A percentile compares a stretch with the other conserved stretches of the same genome.
Conservation (phyloP, 1,140 invertebrate species). For the Maconellicoccus hirsutus region DNA sequence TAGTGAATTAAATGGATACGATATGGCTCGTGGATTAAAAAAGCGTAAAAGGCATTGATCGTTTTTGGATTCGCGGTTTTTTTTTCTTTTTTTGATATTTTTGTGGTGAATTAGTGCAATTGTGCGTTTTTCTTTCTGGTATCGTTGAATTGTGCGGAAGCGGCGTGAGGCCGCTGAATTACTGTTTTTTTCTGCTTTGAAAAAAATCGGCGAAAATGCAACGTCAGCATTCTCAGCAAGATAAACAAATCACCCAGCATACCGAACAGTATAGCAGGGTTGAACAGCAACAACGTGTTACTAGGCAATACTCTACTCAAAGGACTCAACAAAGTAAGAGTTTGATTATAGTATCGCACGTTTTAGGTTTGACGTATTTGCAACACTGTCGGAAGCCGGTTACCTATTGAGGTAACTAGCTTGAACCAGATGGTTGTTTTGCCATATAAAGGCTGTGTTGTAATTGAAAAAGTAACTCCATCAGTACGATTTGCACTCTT, state of each 20-base stretch:
- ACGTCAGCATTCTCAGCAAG: background rate
- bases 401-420: background rate
- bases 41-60: background rate
- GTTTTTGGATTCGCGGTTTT: background rate
- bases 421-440: constrained; percentile 4
- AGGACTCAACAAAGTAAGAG: constrained; percentile 1
- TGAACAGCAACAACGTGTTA: constrained; percentile 9
- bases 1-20: background rate
- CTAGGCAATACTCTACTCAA: background rate
- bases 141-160: background rate
- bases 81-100: background rate
- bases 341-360: background rate
- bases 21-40: constrained; percentile 16
- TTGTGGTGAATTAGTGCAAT: background rate
- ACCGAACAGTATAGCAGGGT: constrained; percentile 12
- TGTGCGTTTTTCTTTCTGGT: background rate
- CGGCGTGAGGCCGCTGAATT: background rate
- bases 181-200: background rate
- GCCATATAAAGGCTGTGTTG: constrained; percentile 7
- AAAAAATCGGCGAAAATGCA: background rate
- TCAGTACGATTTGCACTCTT: constrained; percentile 14
- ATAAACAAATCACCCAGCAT: constrained; percentile 1
- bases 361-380: background rate
- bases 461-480: background rate
- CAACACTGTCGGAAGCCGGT: background rate